These are phyloP conservation scores for Zeugodacus cucurbitae DNA, from an alignment of 1,140 invertebrate genomes.

Conservation along the genomic window DNA sequence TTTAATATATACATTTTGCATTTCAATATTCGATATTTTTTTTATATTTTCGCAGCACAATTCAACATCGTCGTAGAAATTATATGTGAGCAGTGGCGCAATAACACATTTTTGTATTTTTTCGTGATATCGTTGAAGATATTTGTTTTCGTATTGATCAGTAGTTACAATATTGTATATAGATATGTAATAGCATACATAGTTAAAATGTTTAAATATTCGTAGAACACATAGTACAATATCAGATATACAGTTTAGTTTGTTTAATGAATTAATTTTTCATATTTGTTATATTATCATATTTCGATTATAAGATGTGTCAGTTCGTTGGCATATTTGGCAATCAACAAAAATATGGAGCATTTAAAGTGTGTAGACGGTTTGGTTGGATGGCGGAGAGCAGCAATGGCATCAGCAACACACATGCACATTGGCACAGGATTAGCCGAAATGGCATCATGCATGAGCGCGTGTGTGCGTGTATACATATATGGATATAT, in stretches of 20 bases:
- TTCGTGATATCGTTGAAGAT: not conserved
- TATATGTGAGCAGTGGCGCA: not conserved
- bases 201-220: not conserved
- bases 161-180: not conserved
- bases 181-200: not conserved
- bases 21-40: not conserved
- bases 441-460: constrained; percentile 24
- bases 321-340: constrained; percentile 20
- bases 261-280: constrained; percentile 17
- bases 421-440: not conserved
- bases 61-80: not conserved
- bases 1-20: not conserved
- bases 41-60: not conserved
- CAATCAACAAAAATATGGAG: not conserved
- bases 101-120: not conserved
- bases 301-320: constrained; percentile 16
- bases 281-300: constrained; percentile 2
- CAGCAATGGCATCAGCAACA: constrained; percentile 2
- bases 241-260: not conserved
- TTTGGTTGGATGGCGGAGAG: not conserved
- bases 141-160: not conserved
- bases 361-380: not conserved
- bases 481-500: not conserved
- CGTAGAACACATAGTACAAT: not conserved
- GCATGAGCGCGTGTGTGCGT: not conserved